Evolutionary conservation across 2,888 invertebrate genomes (phyloP).

Genomic region (Calameuta idolon): DNA sequence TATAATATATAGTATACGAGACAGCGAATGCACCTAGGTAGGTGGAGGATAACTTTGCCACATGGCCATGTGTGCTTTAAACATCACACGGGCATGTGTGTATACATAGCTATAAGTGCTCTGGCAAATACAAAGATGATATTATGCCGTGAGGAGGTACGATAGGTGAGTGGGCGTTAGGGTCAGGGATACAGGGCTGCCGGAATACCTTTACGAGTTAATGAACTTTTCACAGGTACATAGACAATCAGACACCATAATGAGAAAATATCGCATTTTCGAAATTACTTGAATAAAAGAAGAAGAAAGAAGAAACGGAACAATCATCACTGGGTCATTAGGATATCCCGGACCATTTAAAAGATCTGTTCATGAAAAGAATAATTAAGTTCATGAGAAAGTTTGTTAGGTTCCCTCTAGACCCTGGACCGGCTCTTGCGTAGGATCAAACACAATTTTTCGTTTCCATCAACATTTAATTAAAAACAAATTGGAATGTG

Average conservation of each 20-base stretch:
- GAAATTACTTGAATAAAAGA: neutral
- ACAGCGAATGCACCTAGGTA: neutral
- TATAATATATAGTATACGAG: neutral
- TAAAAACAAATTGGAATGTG: neutral
- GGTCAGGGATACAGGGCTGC: conserved; percentile 46
- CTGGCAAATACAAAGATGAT: conserved; percentile 1
- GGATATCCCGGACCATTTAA: neutral
- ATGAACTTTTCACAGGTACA: neutral
- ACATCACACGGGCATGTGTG: neutral
- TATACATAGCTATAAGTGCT: neutral
- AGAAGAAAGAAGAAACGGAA: neutral
- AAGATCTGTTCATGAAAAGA: neutral
- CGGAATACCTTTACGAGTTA: conserved; percentile 20
- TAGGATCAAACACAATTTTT: neutral
- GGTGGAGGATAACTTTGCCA: neutral
- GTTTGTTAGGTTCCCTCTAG: neutral
- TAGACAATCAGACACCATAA: neutral
- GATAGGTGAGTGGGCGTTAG: conserved; percentile 39
- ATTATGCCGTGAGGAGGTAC: neutral
- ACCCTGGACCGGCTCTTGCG: neutral
- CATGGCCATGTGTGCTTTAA: neutral
- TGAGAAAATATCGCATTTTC: neutral
- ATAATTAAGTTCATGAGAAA: neutral
- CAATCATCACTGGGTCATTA: neutral
- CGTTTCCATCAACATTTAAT: neutral